Percentiles rank a stretch among this genome's conserved stretches.
phyloP scores from a whole-genome alignment of 1,140 invertebrate genomes.

The Cyrtorhinus lividipennis region DNA sequence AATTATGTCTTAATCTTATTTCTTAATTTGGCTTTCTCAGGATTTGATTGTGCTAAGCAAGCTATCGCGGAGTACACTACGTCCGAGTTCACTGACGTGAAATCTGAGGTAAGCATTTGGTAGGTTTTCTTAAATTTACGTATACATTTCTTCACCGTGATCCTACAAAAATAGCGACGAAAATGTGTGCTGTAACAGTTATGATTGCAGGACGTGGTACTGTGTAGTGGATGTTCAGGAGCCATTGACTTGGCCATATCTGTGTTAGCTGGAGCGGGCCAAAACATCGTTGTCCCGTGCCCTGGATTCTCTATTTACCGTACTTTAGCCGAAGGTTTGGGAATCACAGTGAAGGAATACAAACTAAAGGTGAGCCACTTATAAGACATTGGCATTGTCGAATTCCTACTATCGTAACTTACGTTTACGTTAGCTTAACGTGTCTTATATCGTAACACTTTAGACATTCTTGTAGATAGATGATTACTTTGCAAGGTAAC shows the following conservation, averaged over 20 bases:
- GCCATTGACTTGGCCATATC: conserved; percentile 86
- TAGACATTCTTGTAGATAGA: too few relatives aligned
- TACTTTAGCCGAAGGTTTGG: conserved; percentile 71
- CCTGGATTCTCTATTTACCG: conserved; percentile 96
- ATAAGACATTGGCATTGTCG: too few relatives aligned
- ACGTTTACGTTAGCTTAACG: too few relatives aligned
- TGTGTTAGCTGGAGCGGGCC: conserved; percentile 60
- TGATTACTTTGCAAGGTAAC: too few relatives aligned
- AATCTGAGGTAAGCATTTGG: conserved; percentile 47
- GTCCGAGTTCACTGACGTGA: conserved; percentile 45
- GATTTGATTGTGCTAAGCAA: conserved; percentile 50
- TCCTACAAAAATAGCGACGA: background rate
- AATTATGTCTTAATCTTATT: too few relatives aligned
- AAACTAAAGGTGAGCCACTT: conserved; percentile 63
- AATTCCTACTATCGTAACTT: too few relatives aligned
- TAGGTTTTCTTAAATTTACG: too few relatives aligned
- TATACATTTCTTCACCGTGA: background rate
- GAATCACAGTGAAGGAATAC: conserved; percentile 72
- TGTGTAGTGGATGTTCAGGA: conserved; percentile 89
- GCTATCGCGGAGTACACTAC: conserved; percentile 76
- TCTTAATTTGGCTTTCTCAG: conserved; percentile 31
- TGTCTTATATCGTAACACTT: too few relatives aligned
- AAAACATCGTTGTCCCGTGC: conserved; percentile 81
- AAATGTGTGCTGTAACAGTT: background rate
- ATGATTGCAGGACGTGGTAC: conserved; percentile 60